Base-by-base conservation (phyloP, 2,113 vertebrate genomes). In the Psammodynastes pulverulentus region DNA sequence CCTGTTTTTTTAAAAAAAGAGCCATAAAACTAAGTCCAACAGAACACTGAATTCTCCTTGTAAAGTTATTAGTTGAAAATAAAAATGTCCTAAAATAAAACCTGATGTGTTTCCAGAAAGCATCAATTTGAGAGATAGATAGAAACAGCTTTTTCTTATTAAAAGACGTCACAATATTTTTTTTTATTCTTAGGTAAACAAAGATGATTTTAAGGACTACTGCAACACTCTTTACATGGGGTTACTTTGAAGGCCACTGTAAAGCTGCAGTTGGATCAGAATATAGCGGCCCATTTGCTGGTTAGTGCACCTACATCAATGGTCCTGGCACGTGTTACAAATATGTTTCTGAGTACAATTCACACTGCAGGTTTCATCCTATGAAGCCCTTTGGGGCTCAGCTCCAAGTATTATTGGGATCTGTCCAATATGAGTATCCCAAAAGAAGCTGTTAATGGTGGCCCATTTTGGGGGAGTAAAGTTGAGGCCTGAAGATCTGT, bases 11-110 rank as follows among this genome's bases (percentile, higher is more conserved):
- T 56, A 2, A 96, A 97, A 97, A 97, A 93, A 9, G 92, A 96
- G 17, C 92, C 91, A 46, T 97, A 97, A 97, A 98, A 97, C 85
- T 13, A 67, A 94, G 92, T 96, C 96, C 97, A 93, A 93, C 95
- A 96, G 97, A 96, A 92, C 94, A 94, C 94, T 93, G 96, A 95
- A 96, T 97, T 95, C 94, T 96, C 96, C 96, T 94, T 95, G 94
- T 95, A 96, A 97, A 96, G 97, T 96, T 97, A 97, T 97, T 97
- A 97, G 95, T 92, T 94, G 92, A 96, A 96, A 96, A 96, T 97
- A 97, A 97, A 97, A 97, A 97, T 95, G 95, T 96, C 92, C 97
- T 92, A 92, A 94, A 96, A 96, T 26, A 85, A 92, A 89, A 53
- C 53, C 79, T 90, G 93, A 94, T n/a, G 87, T 93, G 56, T 88